Base-by-base conservation (phyloP, 1,140 invertebrate genomes). In the Lepidurus packardi region DNA sequence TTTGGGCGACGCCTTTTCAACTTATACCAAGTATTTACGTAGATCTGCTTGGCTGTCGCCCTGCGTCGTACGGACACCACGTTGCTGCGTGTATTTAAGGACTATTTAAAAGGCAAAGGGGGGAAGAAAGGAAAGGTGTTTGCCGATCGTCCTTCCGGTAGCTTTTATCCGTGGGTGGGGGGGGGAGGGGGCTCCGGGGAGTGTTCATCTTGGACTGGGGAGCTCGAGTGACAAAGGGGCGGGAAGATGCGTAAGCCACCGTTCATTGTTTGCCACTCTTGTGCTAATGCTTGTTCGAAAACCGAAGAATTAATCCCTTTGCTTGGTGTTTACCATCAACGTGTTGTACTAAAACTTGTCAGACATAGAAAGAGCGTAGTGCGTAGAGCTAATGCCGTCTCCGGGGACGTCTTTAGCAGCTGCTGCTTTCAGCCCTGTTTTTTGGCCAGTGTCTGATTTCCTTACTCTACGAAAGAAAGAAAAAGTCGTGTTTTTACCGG, bases 381-480 rank as follows among this genome's bases (percentile, higher is more conserved):
- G 53, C 53, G 34, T 65, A 21, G 9, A n/a, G 21, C 53, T 65
- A 65, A 65, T 65, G 53, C 53, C 16, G 21, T 65, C 53, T 65
- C 53, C 21, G n/a, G 53, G 53, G 53, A 65, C 53, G 21, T 65
- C 21, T 65, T 65, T 65, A 65, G 53, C 53, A 65, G 53, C 53
- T 65, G 53, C 21, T 65, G 16, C 53, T 34, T 7, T 21, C 53
- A n/a, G 45, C 16, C 45, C 45, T 11, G 45, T 47, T 47, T 47
- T 47, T 65, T 65, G 21, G 16, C 13, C 53, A 4, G 53, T 65
- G 53, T 65, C 53, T 65, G 16, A 65, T 65, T 65, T 65, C 34
- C 53, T 65, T 9, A 21, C 53, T 65, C 21, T 7, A 65, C 4
- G 53, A 21, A 65, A 65, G 53, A 65, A 65, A 65, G 16, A 21